Evolutionary conservation across 2,113 vertebrate species (phyloP).

Genomic region (Platichthys flesus): DNA sequence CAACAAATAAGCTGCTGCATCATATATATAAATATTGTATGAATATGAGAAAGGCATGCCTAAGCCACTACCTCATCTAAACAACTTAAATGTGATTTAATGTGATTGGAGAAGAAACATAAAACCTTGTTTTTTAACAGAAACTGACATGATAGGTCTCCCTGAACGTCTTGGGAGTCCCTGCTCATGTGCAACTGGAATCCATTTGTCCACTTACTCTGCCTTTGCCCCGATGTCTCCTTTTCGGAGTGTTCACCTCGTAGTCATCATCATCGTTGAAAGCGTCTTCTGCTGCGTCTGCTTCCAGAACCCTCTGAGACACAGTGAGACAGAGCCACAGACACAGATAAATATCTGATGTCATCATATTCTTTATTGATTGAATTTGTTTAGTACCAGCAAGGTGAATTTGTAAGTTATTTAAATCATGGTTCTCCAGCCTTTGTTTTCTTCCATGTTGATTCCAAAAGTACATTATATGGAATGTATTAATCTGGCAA

Average conservation of each 20-base stretch:
- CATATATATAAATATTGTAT: too few species aligned
- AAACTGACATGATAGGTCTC: background rate
- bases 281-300: conserved; percentile 96
- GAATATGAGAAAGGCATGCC: too few species aligned
- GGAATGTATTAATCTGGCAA: conserved; percentile 21
- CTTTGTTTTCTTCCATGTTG: background rate
- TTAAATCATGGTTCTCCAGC: background rate
- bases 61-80: too few species aligned
- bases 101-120: too few species aligned
- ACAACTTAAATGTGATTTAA: too few species aligned
- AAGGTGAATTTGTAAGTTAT: background rate
- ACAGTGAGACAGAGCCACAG: background rate
- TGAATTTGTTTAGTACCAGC: background rate
- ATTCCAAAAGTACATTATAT: conserved; percentile 3
- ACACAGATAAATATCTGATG: background rate
- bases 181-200: background rate
- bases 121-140: background rate
- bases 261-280: conserved; percentile 95
- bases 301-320: conserved; percentile 93
- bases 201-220: conserved; percentile 83
- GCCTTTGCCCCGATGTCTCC: conserved; percentile 95
- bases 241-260: conserved; percentile 95
- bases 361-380: conserved; percentile 2
- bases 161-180: background rate
- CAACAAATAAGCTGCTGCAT: too few species aligned